Conservation (phyloP, 2,888 invertebrate species). For the Plebejus anna region DNA sequence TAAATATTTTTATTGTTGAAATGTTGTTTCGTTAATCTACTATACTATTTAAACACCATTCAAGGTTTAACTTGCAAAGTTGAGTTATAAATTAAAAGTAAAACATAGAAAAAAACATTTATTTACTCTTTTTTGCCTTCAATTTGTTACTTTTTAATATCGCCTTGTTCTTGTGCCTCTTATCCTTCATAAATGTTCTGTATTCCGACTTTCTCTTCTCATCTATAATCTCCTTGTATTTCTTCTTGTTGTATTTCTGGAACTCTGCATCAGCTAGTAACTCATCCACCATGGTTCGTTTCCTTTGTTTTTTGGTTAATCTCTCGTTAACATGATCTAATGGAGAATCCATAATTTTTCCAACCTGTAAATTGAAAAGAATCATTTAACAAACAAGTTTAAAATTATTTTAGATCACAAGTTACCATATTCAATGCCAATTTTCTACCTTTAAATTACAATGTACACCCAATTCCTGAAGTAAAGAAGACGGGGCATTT, state of each 20-base stretch:
- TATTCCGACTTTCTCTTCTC: constrained; percentile 84
- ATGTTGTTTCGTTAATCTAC: neutral
- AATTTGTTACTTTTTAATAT: constrained; percentile 63
- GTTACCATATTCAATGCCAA: too few relatives aligned
- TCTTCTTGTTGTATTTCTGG: constrained; percentile 88
- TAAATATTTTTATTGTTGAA: neutral
- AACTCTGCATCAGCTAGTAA: constrained; percentile 93
- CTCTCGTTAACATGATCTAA: constrained; percentile 93
- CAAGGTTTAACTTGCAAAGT: too few relatives aligned
- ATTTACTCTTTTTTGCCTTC: constrained; percentile 50
- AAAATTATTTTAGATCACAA: too few relatives aligned
- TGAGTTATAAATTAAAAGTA: neutral
- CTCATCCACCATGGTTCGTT: constrained; percentile 95
- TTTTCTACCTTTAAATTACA: too few relatives aligned
- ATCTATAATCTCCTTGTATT: constrained; percentile 87
- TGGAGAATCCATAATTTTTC: constrained; percentile 90
- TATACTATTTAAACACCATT: neutral
- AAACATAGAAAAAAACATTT: constrained; percentile 30
- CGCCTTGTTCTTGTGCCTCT: constrained; percentile 83
- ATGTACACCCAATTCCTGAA: too few relatives aligned
- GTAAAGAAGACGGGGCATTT: too few relatives aligned
- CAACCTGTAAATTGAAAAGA: constrained; percentile 76
- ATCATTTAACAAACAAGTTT: too few relatives aligned
- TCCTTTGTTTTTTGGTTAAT: constrained; percentile 91
- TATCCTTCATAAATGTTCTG: constrained; percentile 87